phyloP scores from a whole-genome alignment of 2,797 vertebrate genomes.

The Tragelaphus eurycerus region DNA sequence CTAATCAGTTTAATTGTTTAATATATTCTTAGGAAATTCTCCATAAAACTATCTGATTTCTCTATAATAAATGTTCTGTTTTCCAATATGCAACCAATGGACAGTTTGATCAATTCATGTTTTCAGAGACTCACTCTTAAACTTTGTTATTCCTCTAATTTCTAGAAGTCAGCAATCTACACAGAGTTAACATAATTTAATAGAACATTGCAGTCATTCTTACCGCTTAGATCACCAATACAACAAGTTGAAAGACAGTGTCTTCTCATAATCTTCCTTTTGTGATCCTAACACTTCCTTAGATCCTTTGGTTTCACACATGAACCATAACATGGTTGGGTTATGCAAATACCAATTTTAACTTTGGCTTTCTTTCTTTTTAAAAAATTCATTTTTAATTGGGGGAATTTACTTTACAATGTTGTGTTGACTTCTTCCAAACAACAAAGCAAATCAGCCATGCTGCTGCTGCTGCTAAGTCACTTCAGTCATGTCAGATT shows the following conservation, averaged over 20 bases:
- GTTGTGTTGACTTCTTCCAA: neutral
- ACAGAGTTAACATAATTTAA: neutral
- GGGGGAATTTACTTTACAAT: neutral
- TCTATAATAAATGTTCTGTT: neutral
- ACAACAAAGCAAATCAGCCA: neutral
- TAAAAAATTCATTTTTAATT: neutral
- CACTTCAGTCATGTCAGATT: accelerated
- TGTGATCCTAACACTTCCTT: neutral
- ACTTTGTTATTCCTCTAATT: neutral
- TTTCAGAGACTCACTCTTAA: neutral
- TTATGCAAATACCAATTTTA: neutral
- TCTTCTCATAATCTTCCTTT: neutral
- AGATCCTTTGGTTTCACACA: neutral
- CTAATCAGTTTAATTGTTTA: neutral
- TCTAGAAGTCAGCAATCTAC: neutral
- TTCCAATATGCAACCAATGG: neutral
- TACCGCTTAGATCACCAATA: neutral
- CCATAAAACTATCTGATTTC: neutral
- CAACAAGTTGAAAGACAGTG: neutral
- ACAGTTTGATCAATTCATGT: neutral
- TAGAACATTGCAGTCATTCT: neutral
- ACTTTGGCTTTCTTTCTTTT: neutral
- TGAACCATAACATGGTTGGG: neutral
- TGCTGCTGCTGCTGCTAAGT: too few relatives aligned
- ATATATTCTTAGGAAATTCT: neutral